Evolutionary conservation across 2,113 vertebrate genomes (phyloP).

Genomic region (Aegithalos caudatus): DNA sequence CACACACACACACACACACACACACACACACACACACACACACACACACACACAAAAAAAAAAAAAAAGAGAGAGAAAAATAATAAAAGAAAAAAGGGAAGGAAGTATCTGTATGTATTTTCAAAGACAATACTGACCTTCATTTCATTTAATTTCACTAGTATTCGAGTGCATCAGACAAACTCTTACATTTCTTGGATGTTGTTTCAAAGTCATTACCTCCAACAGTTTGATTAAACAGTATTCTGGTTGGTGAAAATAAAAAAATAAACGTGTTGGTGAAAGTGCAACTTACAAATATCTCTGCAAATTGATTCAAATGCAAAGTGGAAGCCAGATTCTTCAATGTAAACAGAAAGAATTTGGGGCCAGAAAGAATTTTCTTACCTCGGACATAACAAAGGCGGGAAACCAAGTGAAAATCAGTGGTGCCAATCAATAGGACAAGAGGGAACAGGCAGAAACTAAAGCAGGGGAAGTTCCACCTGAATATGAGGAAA

Average conservation of each 20-base stretch:
- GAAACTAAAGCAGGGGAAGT: neutral
- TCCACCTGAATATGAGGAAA: neutral
- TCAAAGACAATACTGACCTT: neutral
- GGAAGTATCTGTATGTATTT: neutral
- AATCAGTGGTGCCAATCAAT: neutral
- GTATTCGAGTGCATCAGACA: neutral
- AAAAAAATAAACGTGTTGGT: neutral
- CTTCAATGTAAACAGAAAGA: neutral
- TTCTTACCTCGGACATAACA: neutral
- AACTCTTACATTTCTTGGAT: neutral
- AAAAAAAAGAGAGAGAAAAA: neutral
- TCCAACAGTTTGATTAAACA: neutral
- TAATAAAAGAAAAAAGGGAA: rapidly evolving
- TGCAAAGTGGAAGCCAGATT: neutral
- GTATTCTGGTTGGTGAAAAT: neutral
- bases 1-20: no score
- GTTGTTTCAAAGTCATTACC: neutral
- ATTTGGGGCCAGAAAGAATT: neutral
- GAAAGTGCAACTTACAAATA: neutral
- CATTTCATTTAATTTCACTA: neutral
- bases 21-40: no score
- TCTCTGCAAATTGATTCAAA: neutral
- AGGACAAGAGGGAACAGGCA: neutral
- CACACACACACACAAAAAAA: rapidly evolving
- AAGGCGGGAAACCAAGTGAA: neutral